Conservation (phyloP, 2,888 invertebrate species). For the Hesperia comma region DNA sequence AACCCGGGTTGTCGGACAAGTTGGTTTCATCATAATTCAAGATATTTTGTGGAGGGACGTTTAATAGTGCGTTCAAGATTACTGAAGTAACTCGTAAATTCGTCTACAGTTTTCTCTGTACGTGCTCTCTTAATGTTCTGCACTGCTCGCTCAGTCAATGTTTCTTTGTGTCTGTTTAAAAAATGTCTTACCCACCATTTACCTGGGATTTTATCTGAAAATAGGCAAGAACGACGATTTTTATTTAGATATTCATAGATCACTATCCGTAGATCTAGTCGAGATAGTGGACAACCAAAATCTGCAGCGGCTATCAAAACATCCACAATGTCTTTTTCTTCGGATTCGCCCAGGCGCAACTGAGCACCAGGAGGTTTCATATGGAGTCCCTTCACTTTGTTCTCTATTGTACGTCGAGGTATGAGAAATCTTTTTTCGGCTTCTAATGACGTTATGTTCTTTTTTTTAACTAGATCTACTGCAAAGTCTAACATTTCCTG, state of each 20-base stretch:
- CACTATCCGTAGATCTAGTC: constrained; percentile 32
- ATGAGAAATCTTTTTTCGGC: constrained; percentile 39
- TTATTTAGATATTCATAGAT: constrained; percentile 33
- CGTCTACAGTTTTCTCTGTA: constrained; percentile 38
- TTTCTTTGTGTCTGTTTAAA: constrained; percentile 23
- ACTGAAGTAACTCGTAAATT: constrained; percentile 26
- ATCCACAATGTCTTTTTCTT: constrained; percentile 37
- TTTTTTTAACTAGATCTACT: constrained; percentile 36
- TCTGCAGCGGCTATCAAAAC: constrained; percentile 39
- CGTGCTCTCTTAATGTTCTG: constrained; percentile 40
- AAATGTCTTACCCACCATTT: constrained; percentile 34
- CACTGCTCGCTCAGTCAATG: constrained; percentile 22
- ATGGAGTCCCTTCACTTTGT: constrained; percentile 39
- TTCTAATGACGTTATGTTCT: constrained; percentile 36
- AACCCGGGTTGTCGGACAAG: constrained; percentile 41
- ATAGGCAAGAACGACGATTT: constrained; percentile 24
- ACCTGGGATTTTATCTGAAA: constrained; percentile 36
- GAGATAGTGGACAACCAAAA: constrained; percentile 38
- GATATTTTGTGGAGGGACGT: constrained; percentile 31
- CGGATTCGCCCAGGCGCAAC: constrained; percentile 22
- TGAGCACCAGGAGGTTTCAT: constrained; percentile 37
- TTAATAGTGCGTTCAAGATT: constrained; percentile 29
- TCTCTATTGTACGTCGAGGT: constrained; percentile 38
- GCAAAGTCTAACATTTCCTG: constrained; percentile 38
- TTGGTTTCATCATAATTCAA: constrained; percentile 44